phyloP scores from a whole-genome alignment of 2,888 invertebrate genomes.

The Stenodema calcarata region DNA sequence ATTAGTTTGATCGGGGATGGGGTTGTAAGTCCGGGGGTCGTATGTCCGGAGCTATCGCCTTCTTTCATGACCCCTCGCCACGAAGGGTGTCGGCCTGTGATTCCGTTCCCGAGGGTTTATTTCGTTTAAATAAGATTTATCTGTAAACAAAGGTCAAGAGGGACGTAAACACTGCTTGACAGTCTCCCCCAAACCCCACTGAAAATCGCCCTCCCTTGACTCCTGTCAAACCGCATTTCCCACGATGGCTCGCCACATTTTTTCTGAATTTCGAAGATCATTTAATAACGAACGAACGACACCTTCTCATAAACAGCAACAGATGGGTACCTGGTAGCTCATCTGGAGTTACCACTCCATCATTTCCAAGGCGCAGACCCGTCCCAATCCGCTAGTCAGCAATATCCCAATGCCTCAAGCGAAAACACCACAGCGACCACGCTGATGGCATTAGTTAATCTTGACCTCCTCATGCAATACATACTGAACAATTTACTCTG shows the following conservation, averaged over 20 bases:
- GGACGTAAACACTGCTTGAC: background rate
- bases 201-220: background rate
- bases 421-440: too few species aligned
- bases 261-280: too few species aligned
- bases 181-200: background rate
- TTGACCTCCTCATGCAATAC: too few species aligned
- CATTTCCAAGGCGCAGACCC: too few species aligned
- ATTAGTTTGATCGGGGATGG: background rate
- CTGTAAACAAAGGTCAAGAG: background rate
- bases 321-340: too few species aligned
- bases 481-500: too few species aligned
- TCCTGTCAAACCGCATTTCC: background rate
- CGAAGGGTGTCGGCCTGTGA: background rate
- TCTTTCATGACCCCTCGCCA: background rate
- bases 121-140: background rate
- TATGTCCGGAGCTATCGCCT: background rate
- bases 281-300: too few species aligned
- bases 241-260: background rate
- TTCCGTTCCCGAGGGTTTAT: background rate
- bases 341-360: too few species aligned
- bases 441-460: too few species aligned
- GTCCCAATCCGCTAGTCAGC: too few species aligned
- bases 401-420: too few species aligned
- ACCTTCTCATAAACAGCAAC: too few species aligned
- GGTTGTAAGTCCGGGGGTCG: background rate